These are phyloP conservation scores for Cyphomyrus discorhynchus DNA, from an alignment of 2,113 vertebrate species.

Conservation along the genomic window DNA sequence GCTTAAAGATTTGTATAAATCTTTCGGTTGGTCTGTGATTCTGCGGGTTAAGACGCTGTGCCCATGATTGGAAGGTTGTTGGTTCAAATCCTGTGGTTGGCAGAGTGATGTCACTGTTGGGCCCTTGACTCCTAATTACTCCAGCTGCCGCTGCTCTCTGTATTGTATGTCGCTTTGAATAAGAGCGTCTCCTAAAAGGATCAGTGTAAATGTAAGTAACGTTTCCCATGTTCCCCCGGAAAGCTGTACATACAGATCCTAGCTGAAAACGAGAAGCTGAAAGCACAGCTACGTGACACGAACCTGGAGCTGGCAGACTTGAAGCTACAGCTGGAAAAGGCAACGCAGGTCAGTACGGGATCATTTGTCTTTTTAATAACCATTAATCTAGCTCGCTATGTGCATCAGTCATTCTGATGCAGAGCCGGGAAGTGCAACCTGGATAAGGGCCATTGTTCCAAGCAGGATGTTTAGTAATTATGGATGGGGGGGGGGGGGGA, in stretches of 20 bases:
- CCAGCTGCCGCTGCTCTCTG: background rate
- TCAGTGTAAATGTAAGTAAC: background rate
- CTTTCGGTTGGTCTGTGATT: background rate
- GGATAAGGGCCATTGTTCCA: background rate
- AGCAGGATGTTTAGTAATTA: background rate
- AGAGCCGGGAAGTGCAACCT: background rate
- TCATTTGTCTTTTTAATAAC: background rate
- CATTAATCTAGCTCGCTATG: background rate
- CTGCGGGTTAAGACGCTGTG: background rate
- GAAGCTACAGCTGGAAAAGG: slow-evolving; percentile 93
- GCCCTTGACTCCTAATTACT: background rate
- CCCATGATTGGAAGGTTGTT: background rate
- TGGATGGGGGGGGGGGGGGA: background rate
- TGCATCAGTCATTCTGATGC: background rate
- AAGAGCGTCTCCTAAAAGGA: background rate
- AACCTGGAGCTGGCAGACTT: slow-evolving; percentile 89
- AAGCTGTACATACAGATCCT: slow-evolving; percentile 97
- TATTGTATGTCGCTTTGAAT: background rate
- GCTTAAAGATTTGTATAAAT: background rate
- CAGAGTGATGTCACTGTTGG: background rate
- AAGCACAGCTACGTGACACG: slow-evolving; percentile 90
- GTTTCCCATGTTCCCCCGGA: slow-evolving; percentile 10
- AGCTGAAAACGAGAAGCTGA: slow-evolving; percentile 94
- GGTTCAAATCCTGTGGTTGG: background rate
- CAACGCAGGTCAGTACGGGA: slow-evolving; percentile 74